phyloP scores from a whole-genome alignment of 1,140 invertebrate species.

The Calliphora vicina region DNA sequence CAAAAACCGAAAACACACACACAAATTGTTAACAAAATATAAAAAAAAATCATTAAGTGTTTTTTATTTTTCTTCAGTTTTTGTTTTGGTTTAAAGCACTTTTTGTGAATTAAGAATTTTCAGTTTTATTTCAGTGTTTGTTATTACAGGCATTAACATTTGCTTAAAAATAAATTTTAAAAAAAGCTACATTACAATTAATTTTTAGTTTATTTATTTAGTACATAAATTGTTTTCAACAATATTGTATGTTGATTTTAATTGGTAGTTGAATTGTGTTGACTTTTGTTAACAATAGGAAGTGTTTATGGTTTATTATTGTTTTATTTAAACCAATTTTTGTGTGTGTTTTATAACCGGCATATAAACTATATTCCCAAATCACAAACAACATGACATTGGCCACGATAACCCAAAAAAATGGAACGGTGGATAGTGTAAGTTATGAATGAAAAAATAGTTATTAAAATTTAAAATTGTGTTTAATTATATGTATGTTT shows the following conservation, averaged over 20 bases:
- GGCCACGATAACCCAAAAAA: not conserved
- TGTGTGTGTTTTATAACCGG: not conserved
- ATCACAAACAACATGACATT: not conserved
- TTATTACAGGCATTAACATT: not conserved
- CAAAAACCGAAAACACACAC: no score
- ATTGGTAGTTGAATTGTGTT: not conserved
- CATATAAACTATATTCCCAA: not conserved
- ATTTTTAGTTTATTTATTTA: no score
- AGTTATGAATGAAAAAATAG: not conserved
- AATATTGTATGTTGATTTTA: no score
- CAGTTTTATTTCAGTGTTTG: conserved; percentile 1
- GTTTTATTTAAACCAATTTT: not conserved
- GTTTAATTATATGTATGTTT: not conserved
- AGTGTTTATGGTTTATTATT: not conserved
- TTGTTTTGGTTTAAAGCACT: not conserved
- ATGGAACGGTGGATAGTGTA: not conserved
- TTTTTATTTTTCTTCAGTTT: not conserved
- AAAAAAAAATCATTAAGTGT: not conserved
- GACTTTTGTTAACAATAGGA: not conserved
- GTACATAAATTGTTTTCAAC: no score
- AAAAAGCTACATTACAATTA: no score
- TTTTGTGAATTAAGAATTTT: not conserved
- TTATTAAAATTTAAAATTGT: not conserved
- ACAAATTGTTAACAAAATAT: not conserved
- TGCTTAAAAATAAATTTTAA: not conserved